Conservation (phyloP, 2,888 invertebrate genomes). For the Drosophila prostipennis region DNA sequence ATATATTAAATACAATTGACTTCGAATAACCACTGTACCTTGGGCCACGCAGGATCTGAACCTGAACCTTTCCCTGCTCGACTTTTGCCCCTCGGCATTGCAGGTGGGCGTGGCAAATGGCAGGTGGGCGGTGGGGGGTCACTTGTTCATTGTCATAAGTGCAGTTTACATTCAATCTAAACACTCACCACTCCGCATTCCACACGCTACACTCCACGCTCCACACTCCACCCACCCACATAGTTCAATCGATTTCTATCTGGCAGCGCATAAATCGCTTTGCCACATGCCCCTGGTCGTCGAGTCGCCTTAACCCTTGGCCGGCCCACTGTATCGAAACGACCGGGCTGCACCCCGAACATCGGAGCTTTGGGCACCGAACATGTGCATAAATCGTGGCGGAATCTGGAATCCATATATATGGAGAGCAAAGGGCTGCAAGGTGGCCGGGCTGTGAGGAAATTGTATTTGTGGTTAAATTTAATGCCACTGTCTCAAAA, state of each 20-base stretch:
- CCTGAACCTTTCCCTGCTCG: slow-evolving; percentile 21
- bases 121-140: slow-evolving; percentile 24
- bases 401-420: slow-evolving; percentile 20
- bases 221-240: slow-evolving; percentile 21
- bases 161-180: slow-evolving; percentile 74
- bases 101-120: slow-evolving; percentile 6
- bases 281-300: slow-evolving; percentile 73
- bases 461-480: slow-evolving; percentile 37
- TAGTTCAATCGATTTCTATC: slow-evolving; percentile 82
- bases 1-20: too few relatives aligned
- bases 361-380: slow-evolving; percentile 4
- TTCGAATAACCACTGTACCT: slow-evolving; percentile 2
- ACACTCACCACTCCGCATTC: slow-evolving; percentile 50
- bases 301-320: slow-evolving; percentile 37
- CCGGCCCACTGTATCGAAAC: slow-evolving; percentile 26
- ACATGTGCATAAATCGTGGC: slow-evolving; percentile 33
- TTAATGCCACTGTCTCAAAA: slow-evolving; percentile 21
- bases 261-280: slow-evolving; percentile 81
- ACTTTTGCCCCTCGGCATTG: slow-evolving; percentile 28
- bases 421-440: slow-evolving; percentile 3
- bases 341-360: slow-evolving; percentile 15
- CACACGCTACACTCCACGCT: too few relatives aligned
- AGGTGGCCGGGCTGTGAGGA: slow-evolving; percentile 16
- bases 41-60: slow-evolving; percentile 7
- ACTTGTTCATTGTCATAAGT: slow-evolving; percentile 74